Conservation (phyloP, 2,113 vertebrate species). For the Pterocles orientalis region DNA sequence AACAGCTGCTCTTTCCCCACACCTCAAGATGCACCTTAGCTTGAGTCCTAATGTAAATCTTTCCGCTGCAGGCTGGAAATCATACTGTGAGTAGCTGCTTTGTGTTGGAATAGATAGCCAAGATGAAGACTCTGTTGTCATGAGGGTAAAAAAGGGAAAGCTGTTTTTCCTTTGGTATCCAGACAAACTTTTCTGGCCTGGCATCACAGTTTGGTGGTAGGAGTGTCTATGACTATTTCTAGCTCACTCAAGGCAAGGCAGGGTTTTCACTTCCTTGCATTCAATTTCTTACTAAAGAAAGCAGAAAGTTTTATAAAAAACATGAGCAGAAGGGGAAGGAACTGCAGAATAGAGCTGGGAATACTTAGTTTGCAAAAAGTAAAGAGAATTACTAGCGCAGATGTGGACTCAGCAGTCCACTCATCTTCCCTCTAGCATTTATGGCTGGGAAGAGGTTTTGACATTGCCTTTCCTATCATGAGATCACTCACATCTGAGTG, state of each 20-base stretch:
- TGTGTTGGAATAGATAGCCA: not conserved
- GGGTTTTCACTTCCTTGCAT: not conserved
- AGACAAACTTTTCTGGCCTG: not conserved
- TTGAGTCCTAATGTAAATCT: not conserved
- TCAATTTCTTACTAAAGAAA: not conserved
- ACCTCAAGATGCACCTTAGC: not conserved
- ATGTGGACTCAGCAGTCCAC: not conserved
- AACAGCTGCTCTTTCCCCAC: not conserved
- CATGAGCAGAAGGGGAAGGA: not conserved
- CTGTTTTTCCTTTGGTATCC: not conserved
- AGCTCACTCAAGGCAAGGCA: not conserved
- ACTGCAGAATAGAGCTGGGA: not conserved
- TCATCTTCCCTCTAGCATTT: not conserved
- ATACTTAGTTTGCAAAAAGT: not conserved
- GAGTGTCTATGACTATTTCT: not conserved
- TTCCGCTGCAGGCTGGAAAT: not conserved
- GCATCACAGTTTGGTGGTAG: not conserved
- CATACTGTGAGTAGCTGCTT: not conserved
- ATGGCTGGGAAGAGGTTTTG: not conserved
- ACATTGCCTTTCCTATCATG: not conserved
- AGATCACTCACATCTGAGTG: not conserved
- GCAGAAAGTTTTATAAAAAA: not conserved
- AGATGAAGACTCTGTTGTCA: not conserved
- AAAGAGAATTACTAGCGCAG: not conserved
- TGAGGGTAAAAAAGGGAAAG: not conserved